Evolutionary conservation across 2,797 vertebrate genomes (phyloP), one percentile per base, ranked within the genome.

Genomic region (Cirrhinus molitorella): DNA sequence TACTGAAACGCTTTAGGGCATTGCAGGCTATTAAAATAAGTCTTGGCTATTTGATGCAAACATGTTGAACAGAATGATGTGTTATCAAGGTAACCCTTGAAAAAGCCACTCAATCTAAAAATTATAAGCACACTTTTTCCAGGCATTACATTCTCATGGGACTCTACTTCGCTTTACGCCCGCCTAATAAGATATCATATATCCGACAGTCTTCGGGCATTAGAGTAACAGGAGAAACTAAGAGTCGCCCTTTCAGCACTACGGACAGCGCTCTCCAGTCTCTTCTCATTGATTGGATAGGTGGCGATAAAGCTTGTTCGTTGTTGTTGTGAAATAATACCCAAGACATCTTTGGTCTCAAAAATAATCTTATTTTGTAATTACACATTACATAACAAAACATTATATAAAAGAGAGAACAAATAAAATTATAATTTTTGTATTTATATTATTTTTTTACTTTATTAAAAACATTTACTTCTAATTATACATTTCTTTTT

Each of bases 231-330:
- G 12, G 19, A 25, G n/a, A 65, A 40, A 76, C 1, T 28, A 10
- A 51, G 11, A 45, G 16, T 19, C 9, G 0, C 5, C 4, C 23
- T 57, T 43, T 66, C 45, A 84, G 83, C 45, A 84, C 83, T 76
- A 31, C 12, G 67, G 83, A 79, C 57, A 84, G 83, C 76, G 9
- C n/a, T 16, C 3, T 25, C 0, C 21, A 5, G 12, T 19, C 45
- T n/a, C 0, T 45, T 31, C 61, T 75, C 17, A 28, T 40, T 37
- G 77, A 23, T 1, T 43, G 21, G 63, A 79, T 40, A 79, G 13
- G 16, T 66, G 61, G 45, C 47, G 8, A 16, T 37, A 53, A 1
- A 17, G 28, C 61, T 66, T 78, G 13, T 14, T 66, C 34, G 43
- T 61, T 77, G 40, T 65, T 31, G 5, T 28, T 59, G 57, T 59